These are phyloP conservation scores for Caradrina clavipalpis DNA, from an alignment of 2,888 invertebrate species.

Conservation along the genomic window DNA sequence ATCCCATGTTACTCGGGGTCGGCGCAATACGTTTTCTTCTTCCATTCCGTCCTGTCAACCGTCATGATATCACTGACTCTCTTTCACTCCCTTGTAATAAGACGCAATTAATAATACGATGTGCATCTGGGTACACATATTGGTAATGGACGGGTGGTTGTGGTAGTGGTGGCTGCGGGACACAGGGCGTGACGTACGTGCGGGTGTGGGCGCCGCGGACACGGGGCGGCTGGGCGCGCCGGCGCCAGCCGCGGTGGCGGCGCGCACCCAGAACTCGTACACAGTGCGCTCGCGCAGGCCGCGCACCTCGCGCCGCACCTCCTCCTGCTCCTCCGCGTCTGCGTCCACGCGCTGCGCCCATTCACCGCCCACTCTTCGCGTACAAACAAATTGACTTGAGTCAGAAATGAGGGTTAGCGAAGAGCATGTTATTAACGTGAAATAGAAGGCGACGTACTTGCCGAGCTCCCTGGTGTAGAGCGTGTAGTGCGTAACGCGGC, in stretches of 20 bases:
- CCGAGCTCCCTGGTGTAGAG: conserved; percentile 94
- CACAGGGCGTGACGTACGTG: conserved; percentile 71
- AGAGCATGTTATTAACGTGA: too few species aligned
- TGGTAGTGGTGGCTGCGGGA: not conserved
- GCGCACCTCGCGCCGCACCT: conserved; percentile 92
- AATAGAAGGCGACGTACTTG: conserved; percentile 78
- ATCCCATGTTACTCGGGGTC: too few species aligned
- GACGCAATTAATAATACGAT: not conserved
- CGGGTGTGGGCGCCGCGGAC: conserved; percentile 88
- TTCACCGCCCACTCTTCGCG: conserved; percentile 78
- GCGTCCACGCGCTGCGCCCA: conserved; percentile 81
- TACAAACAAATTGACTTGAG: conserved; percentile 6
- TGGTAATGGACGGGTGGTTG: too few species aligned
- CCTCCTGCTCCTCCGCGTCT: conserved; percentile 59
- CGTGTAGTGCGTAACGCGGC: conserved; percentile 94
- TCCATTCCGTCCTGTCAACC: too few species aligned
- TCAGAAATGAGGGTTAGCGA: not conserved
- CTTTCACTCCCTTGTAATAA: not conserved
- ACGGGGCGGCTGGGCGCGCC: conserved; percentile 92
- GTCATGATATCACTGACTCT: too few species aligned
- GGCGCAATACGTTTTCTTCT: too few species aligned
- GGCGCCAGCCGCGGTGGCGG: conserved; percentile 91
- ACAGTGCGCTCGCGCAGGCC: conserved; percentile 93
- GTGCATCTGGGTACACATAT: too few species aligned
- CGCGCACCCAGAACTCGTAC: conserved; percentile 96